Base-by-base conservation (phyloP, 35 echinoderm and acorn worm species). In the Stichopus chloronotus region DNA sequence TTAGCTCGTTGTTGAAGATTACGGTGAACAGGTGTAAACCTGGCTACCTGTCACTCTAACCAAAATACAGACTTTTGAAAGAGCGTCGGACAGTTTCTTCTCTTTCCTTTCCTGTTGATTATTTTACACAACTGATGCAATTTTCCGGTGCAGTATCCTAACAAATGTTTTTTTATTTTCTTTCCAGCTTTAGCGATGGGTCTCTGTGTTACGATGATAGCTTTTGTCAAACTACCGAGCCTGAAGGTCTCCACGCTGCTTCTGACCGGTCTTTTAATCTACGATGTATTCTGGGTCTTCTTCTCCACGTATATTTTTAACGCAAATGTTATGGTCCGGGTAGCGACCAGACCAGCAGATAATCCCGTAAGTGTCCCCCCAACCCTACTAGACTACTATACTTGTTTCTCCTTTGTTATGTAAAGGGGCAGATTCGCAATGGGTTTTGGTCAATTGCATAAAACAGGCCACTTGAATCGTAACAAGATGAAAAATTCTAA, bases 261-360 rank as follows among this genome's bases (percentile, higher is more conserved):
- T 7, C 92, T 99, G 16, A 99, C 95, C 59, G 97, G 97, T 55
- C 94, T 99, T 65, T 89, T 99, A 63, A 96, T 99, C 83, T 99
- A 99, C 68, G 97, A 99, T 90, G 97, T 99, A 76, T 99, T 99
- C 89, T 99, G 97, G 97, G 97, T 99, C 13, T 99, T 99, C 90
- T 99, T 99, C 85, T 99, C 97, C 71, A 99, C 97, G 8, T 99
- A 99, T 94, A 99, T 99, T 92, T 99, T 99, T 77, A 99, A 99
- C 90, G 97, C 97, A 16, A 99, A 99, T 83, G 97, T 99, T 55
- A 99, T 99, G 97, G 97, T 99, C 52, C 96, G 94, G 86, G 97
- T 99, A 43, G 97, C 97, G 5, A 99, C 92, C 13, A 91, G 97
- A 72, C 97, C 97, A 83, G 97, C 97, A 19, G 95, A 99, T 54